These are phyloP conservation scores for Epistrophe grossulariae DNA, from an alignment of 2,888 invertebrate species.

Conservation along the genomic window DNA sequence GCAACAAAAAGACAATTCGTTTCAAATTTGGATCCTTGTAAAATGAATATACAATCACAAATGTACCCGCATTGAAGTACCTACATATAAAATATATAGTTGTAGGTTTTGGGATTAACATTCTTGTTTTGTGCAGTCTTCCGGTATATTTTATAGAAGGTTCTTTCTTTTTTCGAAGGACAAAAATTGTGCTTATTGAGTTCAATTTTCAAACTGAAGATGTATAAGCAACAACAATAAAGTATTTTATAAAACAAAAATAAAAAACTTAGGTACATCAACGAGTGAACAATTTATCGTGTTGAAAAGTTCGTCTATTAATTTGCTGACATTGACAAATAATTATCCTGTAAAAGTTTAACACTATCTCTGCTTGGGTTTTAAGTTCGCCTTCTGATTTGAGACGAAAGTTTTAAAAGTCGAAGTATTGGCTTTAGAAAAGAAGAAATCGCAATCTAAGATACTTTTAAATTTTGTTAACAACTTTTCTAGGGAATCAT, in stretches of 20 bases:
- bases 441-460: too few relatives aligned
- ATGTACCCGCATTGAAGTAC: slow-evolving; percentile 47
- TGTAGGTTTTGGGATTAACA: slow-evolving; percentile 47
- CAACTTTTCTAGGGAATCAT: too few relatives aligned
- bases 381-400: neutral
- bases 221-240: slow-evolving; percentile 20
- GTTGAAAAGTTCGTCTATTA: slow-evolving; percentile 59
- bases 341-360: slow-evolving; percentile 56
- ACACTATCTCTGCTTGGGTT: slow-evolving; percentile 22
- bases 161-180: neutral
- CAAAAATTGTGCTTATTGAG: neutral
- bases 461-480: too few relatives aligned
- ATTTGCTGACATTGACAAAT: slow-evolving; percentile 67
- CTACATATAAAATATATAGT: neutral
- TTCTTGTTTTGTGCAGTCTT: slow-evolving; percentile 52
- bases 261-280: neutral
- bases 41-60: slow-evolving; percentile 10
- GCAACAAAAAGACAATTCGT: slow-evolving; percentile 1
- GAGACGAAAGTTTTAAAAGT: neutral
- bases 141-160: slow-evolving; percentile 23
- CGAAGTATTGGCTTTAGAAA: neutral
- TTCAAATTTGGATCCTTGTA: slow-evolving; percentile 42
- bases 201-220: neutral
- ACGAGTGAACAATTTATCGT: slow-evolving; percentile 41
- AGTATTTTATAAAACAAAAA: neutral